Conservation (phyloP, 2,113 vertebrate genomes). For the Ictalurus punctatus region DNA sequence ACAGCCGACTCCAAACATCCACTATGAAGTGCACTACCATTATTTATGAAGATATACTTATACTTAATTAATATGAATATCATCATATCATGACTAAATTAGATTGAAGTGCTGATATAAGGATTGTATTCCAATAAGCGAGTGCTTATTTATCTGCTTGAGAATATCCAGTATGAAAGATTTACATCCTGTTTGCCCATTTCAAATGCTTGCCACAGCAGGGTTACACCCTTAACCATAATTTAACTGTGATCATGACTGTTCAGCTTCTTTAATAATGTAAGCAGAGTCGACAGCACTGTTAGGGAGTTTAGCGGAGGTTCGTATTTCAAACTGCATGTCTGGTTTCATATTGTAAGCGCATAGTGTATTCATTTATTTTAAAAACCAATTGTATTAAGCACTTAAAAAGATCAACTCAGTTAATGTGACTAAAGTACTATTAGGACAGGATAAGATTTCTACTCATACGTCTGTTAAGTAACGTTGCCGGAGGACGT, state of each 20-base stretch:
- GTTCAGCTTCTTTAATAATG: conserved; percentile 9
- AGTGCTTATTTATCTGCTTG: background rate
- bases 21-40: background rate
- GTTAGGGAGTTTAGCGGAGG: background rate
- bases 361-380: background rate
- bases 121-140: background rate
- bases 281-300: background rate
- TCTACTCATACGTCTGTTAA: background rate
- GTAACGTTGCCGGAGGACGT: background rate
- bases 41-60: background rate
- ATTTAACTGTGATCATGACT: background rate
- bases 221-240: background rate
- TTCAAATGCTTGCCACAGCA: background rate
- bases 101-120: background rate
- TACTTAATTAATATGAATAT: background rate
- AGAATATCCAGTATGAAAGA: background rate
- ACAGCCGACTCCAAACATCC: background rate
- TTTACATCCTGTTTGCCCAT: background rate
- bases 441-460: background rate
- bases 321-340: background rate
- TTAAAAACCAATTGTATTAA: background rate
- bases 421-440: too few species aligned
- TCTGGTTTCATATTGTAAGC: too few species aligned
- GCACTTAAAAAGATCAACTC: background rate
- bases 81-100: background rate